Evolutionary conservation across 2,113 vertebrate genomes (phyloP).

Genomic region (Chroicocephalus ridibundus): DNA sequence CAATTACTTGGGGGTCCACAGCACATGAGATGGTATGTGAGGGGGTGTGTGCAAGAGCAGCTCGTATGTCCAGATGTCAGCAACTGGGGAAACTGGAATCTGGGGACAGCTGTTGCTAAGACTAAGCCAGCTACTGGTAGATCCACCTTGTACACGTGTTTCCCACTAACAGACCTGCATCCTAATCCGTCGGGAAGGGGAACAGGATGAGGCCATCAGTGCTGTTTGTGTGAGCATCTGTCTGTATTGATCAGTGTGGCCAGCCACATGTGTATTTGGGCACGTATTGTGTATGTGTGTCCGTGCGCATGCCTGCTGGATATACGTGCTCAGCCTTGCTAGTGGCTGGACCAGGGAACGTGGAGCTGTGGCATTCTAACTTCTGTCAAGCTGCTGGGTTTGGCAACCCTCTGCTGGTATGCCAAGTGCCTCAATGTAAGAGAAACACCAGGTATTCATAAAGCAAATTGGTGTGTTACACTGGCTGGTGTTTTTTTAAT

Average conservation of each 20-base stretch:
- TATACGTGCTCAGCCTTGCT: neutral
- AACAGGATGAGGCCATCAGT: rapidly evolving
- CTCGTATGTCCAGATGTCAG: rapidly evolving
- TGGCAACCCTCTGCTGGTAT: neutral
- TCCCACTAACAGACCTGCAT: neutral
- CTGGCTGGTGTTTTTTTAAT: neutral
- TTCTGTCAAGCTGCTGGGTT: rapidly evolving
- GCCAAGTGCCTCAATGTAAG: neutral
- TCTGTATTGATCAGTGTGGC: neutral
- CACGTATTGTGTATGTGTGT: rapidly evolving
- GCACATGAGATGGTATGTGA: rapidly evolving
- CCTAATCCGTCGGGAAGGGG: neutral
- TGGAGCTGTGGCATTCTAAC: neutral
- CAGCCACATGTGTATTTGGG: neutral
- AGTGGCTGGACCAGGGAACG: neutral
- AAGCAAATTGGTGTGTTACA: neutral
- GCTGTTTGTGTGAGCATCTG: neutral
- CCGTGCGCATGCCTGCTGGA: neutral
- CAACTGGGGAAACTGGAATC: neutral
- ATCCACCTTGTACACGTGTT: neutral
- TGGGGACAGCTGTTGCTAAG: neutral
- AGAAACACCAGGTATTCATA: neutral
- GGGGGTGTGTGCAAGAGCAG: neutral
- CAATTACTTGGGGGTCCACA: rapidly evolving
- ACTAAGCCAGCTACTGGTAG: neutral